Conservation (phyloP, 1,140 invertebrate species). For the Formica exsecta region DNA sequence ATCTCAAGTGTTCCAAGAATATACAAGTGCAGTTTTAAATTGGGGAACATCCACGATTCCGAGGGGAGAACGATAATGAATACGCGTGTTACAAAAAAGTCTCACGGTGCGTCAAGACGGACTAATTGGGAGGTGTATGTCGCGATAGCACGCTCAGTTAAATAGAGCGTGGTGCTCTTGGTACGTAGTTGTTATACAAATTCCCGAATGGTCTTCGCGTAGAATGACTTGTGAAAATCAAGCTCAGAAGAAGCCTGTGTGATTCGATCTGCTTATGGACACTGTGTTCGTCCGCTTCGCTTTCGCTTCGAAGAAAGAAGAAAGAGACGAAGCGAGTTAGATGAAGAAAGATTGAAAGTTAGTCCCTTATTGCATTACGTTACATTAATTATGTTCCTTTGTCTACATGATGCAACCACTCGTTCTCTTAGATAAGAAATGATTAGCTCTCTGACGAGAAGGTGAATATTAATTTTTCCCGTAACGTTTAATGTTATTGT, state of each 20-base stretch:
- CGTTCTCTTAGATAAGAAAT: neutral
- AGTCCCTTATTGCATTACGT: constrained; percentile 40
- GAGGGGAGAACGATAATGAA: constrained; percentile 13
- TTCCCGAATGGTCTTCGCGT: neutral
- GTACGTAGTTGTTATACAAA: constrained; percentile 3
- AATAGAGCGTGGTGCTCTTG: constrained; percentile 68
- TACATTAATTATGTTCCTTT: constrained; percentile 75
- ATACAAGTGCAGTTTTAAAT: constrained; percentile 14
- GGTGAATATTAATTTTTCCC: constrained; percentile 36
- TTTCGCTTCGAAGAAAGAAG: constrained; percentile 3
- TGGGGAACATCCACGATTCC: neutral
- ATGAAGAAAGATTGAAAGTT: constrained; percentile 20
- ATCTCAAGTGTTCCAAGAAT: neutral
- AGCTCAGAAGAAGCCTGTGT: neutral
- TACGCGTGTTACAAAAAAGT: constrained; percentile 67
- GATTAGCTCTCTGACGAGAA: constrained; percentile 10
- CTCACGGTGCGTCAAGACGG: constrained; percentile 75
- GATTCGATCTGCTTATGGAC: constrained; percentile 64
- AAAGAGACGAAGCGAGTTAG: constrained; percentile 8
- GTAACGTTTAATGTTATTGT: constrained; percentile 12
- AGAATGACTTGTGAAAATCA: constrained; percentile 65
- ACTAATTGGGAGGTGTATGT: constrained; percentile 78
- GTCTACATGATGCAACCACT: constrained; percentile 30
- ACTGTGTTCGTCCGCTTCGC: neutral
- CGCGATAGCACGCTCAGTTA: constrained; percentile 74